Conservation (phyloP, 2,797 vertebrate genomes). For the Erpetoichthys calabaricus region DNA sequence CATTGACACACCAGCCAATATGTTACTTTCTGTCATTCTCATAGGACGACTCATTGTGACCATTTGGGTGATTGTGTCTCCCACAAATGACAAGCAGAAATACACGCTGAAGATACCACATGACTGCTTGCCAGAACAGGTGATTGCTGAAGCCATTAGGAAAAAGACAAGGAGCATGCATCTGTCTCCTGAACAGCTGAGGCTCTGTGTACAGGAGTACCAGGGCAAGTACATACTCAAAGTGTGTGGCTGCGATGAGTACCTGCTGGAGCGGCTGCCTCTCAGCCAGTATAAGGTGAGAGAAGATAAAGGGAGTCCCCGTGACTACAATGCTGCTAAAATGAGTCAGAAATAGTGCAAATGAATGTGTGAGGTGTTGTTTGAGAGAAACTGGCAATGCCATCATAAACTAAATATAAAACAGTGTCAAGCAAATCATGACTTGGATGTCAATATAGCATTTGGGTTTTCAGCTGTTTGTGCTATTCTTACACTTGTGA, state of each 20-base stretch:
- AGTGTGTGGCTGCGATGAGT: conserved; percentile 60
- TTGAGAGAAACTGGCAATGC: no score
- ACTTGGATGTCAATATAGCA: no score
- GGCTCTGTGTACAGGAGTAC: conserved; percentile 59
- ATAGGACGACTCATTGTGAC: conserved; percentile 56
- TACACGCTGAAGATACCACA: conserved; percentile 55
- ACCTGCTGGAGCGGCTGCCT: conserved; percentile 55
- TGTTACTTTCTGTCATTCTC: neutral
- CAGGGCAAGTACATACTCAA: conserved; percentile 64
- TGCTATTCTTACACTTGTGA: no score
- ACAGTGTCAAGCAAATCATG: no score
- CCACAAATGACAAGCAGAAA: conserved; percentile 63
- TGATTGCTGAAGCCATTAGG: conserved; percentile 49
- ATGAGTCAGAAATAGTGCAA: no score
- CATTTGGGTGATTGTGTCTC: conserved; percentile 65
- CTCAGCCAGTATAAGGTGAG: conserved; percentile 65
- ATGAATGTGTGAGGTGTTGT: no score
- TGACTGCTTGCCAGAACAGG: conserved; percentile 54
- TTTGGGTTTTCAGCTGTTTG: no score
- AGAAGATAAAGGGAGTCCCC: neutral
- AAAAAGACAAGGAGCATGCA: conserved; percentile 63
- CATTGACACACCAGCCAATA: no score
- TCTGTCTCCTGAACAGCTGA: conserved; percentile 57
- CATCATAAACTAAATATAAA: no score
- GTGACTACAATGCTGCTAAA: no score